Conservation (phyloP, 2,888 invertebrate genomes). For the Adineta ricciae region DNA sequence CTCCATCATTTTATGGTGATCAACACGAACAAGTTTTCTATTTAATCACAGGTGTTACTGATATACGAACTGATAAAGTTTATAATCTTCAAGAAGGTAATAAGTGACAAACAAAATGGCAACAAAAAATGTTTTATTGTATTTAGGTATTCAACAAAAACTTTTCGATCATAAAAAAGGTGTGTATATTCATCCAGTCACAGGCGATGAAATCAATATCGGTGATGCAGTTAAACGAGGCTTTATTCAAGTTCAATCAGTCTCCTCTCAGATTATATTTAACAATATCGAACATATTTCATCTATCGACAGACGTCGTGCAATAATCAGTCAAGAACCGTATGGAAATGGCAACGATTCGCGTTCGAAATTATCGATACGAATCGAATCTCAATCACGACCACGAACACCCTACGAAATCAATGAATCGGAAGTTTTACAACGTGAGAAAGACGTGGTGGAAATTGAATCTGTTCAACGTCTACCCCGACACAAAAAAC, state of each 20-base stretch:
- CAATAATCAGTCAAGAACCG: background rate
- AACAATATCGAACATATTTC: background rate
- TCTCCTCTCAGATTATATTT: background rate
- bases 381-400: background rate
- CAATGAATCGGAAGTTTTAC: background rate
- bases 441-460: background rate
- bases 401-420: slow-evolving; percentile 1
- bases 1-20: slow-evolving; percentile 5
- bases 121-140: background rate
- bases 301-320: background rate
- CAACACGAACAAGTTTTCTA: slow-evolving; percentile 16
- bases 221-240: slow-evolving; percentile 31
- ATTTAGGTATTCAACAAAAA: slow-evolving; percentile 23
- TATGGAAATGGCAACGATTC: background rate
- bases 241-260: slow-evolving; percentile 27
- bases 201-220: slow-evolving; percentile 20
- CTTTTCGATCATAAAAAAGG: slow-evolving; percentile 29
- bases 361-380: slow-evolving; percentile 10
- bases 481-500: background rate
- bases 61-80: background rate
- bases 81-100: slow-evolving; percentile 17
- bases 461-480: slow-evolving; percentile 13
- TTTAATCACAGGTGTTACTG: background rate
- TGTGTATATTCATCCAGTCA: slow-evolving; percentile 32
- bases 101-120: background rate